Conservation (phyloP, 2,888 invertebrate species). For the Caradrina kadenii region DNA sequence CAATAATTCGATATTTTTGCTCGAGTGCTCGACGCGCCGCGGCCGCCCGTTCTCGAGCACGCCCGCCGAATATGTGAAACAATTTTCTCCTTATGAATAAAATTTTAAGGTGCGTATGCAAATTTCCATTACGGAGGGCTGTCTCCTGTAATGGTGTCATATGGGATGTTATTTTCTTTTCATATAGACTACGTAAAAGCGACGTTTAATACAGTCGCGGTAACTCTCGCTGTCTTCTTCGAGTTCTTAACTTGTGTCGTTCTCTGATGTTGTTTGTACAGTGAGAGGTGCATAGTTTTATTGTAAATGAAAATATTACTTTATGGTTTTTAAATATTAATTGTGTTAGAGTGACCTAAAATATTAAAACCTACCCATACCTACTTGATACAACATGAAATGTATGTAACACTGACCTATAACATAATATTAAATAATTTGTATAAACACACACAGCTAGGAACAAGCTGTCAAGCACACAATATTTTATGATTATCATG, state of each 20-base stretch:
- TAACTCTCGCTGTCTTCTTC: slow-evolving; percentile 65
- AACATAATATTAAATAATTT: background rate
- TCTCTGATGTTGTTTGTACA: slow-evolving; percentile 3
- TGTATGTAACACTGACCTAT: background rate
- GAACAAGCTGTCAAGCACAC: background rate
- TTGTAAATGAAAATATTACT: background rate
- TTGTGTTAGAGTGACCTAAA: background rate
- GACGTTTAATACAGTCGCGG: slow-evolving; percentile 74
- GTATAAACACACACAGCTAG: background rate
- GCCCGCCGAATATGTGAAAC: slow-evolving; percentile 80
- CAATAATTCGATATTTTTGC: slow-evolving; percentile 87
- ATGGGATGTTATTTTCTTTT: slow-evolving; percentile 84
- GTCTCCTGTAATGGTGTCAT: slow-evolving; percentile 85
- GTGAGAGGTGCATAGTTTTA: background rate
- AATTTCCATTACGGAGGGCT: slow-evolving; percentile 86
- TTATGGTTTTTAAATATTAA: background rate
- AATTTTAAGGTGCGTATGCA: slow-evolving; percentile 89
- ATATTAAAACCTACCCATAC: background rate
- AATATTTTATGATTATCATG: slow-evolving; percentile 9
- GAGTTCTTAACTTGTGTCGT: slow-evolving; percentile 28
- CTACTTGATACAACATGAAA: too few species aligned
- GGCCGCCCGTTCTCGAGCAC: slow-evolving; percentile 60
- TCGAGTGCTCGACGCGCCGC: slow-evolving; percentile 73
- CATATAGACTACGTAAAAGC: slow-evolving; percentile 80
- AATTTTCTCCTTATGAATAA: slow-evolving; percentile 90